Evolutionary conservation across 2,113 vertebrate species (phyloP), one percentile per base, ranked within the genome.

Genomic region (Gymnobelideus leadbeateri): DNA sequence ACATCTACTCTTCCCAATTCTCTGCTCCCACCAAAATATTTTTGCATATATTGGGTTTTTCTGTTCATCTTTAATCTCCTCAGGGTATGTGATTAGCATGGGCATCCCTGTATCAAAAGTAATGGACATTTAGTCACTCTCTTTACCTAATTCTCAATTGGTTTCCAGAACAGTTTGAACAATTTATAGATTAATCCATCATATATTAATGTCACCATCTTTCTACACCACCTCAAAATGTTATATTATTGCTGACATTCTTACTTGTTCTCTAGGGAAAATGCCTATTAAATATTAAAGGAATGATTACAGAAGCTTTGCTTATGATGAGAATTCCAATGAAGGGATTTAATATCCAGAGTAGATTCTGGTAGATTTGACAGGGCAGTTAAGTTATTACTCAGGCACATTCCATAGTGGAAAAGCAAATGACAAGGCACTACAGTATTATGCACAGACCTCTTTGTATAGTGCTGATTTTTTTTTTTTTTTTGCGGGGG

Each of bases 401-500:
- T 21, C 16, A 84, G 68, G 37, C n/a, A 84, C 2, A 43, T 84
- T 43, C n/a, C 37, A 23, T 84, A 21, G 43, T 43, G 19, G 68
- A 84, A 84, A 8, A 8, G 19, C 61, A 43, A 91, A 14, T 90
- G 51, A 95, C 51, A 95, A 61, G 57, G 50, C 93, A 53, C 92
- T 97, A 54, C 94, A 54, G 90, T 96, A 96, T 91, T 19, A 92
- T 47, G 94, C 92, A 92, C 95, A 89, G 77, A 95, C 37, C 92
- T 95, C 90, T 94, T 89, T 93, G 91, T 57, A 91, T 92, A 96
- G 52, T 95, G 68, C 95, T 55, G 57, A 90, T 94, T 95, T 96
- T 96, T 95, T 37, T 43, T 52, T 8, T 84, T 92, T n/a, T n/a
- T n/a, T n/a, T n/a, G n/a, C n/a, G n/a, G n/a, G n/a, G n/a, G n/a